phyloP scores from a whole-genome alignment of 1,140 invertebrate species.

The Drosophila nasuta region DNA sequence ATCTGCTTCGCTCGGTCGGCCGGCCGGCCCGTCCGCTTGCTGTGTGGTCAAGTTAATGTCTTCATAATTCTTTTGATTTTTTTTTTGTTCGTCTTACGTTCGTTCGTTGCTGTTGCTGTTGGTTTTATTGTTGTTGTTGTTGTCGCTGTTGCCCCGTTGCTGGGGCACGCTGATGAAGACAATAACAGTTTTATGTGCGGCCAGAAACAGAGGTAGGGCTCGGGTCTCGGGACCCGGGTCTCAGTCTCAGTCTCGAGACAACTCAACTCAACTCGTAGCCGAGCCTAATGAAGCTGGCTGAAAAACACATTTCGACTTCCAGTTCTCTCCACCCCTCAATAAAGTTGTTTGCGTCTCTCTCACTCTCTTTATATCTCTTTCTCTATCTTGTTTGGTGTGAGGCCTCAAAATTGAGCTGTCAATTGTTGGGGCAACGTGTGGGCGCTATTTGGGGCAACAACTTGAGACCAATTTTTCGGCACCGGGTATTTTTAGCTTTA shows the following conservation, averaged over 20 bases:
- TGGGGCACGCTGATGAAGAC: slow-evolving; percentile 73
- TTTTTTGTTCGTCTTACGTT: slow-evolving; percentile 57
- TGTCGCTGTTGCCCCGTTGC: slow-evolving; percentile 52
- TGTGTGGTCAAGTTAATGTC: slow-evolving; percentile 83
- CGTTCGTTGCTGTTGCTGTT: slow-evolving; percentile 30
- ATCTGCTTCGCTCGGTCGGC: slow-evolving; percentile 39
- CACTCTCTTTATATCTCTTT: background rate
- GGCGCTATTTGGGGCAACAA: slow-evolving; percentile 73
- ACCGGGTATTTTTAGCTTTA: slow-evolving; percentile 46
- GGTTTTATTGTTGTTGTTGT: slow-evolving; percentile 24
- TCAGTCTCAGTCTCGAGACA: slow-evolving; percentile 6
- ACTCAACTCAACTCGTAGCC: slow-evolving; percentile 27
- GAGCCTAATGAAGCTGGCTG: slow-evolving; percentile 59
- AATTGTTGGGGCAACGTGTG: slow-evolving; percentile 63
- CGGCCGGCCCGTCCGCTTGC: slow-evolving; percentile 49
- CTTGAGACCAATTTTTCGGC: slow-evolving; percentile 18
- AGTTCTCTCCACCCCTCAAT: slow-evolving; percentile 35
- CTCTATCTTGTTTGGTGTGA: slow-evolving; percentile 25
- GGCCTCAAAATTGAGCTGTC: slow-evolving; percentile 78
- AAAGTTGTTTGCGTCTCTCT: slow-evolving; percentile 22
- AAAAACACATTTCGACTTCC: slow-evolving; percentile 53
- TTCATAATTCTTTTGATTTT: slow-evolving; percentile 82
- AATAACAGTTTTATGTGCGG: slow-evolving; percentile 82
- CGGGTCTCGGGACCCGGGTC: background rate
- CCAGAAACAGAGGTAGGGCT: slow-evolving; percentile 37